Percentiles rank a stretch among this genome's conserved stretches.
These are phyloP conservation scores for Oryzias curvinotus DNA, from an alignment of 2,113 vertebrate genomes.

Conservation along the genomic window DNA sequence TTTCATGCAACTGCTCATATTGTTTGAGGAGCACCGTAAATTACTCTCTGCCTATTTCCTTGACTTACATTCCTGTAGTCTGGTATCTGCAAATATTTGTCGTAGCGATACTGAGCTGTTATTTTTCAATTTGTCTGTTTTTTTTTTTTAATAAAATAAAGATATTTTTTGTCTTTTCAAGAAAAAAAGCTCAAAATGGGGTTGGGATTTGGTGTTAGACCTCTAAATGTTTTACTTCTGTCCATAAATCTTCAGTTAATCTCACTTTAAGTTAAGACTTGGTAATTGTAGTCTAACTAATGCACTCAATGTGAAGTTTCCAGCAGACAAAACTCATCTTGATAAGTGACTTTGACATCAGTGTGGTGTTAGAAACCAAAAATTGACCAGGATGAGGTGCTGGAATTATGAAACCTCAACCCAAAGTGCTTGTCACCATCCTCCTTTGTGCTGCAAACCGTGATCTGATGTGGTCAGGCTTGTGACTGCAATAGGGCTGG, in stretches of 20 bases:
- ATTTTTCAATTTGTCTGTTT: conserved; percentile 56
- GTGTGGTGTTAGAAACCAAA: conserved; percentile 14
- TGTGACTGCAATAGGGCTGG: conserved; percentile 19
- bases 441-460: conserved; percentile 31
- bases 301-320: conserved; percentile 30
- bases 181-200: conserved; percentile 32
- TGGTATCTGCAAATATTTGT: conserved; percentile 50
- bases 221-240: conserved; percentile 48
- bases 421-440: conserved; percentile 32
- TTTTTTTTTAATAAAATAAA: conserved; percentile 53
- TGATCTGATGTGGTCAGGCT: conserved; percentile 9
- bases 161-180: conserved; percentile 40
- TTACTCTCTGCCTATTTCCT: conserved; percentile 61
- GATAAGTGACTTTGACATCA: conserved; percentile 40
- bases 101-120: conserved; percentile 46
- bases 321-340: conserved; percentile 35
- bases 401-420: conserved; percentile 28
- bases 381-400: conserved; percentile 27
- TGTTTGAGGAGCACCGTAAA: conserved; percentile 62
- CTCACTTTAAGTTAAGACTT: conserved; percentile 32
- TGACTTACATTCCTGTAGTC: conserved; percentile 61
- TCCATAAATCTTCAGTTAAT: conserved; percentile 31
- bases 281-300: conserved; percentile 41
- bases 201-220: conserved; percentile 47
- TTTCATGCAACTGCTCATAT: conserved; percentile 64